phyloP scores from a whole-genome alignment of 2,888 invertebrate genomes.

The Athetis lepigone region DNA sequence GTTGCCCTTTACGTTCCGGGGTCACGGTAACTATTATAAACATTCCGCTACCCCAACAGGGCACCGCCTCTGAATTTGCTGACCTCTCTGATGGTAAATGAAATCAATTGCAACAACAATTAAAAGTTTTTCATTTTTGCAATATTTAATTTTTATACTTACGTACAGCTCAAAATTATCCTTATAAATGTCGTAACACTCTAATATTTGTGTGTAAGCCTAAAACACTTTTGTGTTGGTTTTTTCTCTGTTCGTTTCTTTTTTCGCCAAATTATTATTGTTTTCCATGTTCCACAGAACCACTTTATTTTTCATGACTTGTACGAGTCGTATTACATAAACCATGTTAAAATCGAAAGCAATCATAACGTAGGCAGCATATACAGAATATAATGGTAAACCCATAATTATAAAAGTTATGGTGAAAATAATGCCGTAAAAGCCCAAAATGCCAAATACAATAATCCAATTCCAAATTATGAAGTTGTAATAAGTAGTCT shows the following conservation, averaged over 20 bases:
- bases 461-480: conserved; percentile 26
- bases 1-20: too few relatives aligned
- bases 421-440: neutral
- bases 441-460: neutral
- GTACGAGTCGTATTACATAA: conserved; percentile 1
- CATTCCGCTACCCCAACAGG: too few relatives aligned
- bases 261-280: neutral
- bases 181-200: conserved; percentile 28
- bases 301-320: conserved; percentile 10
- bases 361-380: neutral
- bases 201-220: conserved; percentile 21
- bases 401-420: neutral
- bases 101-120: too few relatives aligned
- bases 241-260: neutral
- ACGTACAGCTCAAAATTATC: conserved; percentile 19
- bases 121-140: too few relatives aligned
- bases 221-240: conserved; percentile 14
- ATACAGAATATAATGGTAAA: neutral
- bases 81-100: too few relatives aligned
- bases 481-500: neutral
- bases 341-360: conserved; percentile 13
- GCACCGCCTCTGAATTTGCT: too few relatives aligned
- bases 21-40: too few relatives aligned
- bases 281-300: neutral
- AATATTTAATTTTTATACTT: conserved; percentile 21